Conservation (phyloP, 2,113 vertebrate species). For the Notarius quadriscutis region DNA sequence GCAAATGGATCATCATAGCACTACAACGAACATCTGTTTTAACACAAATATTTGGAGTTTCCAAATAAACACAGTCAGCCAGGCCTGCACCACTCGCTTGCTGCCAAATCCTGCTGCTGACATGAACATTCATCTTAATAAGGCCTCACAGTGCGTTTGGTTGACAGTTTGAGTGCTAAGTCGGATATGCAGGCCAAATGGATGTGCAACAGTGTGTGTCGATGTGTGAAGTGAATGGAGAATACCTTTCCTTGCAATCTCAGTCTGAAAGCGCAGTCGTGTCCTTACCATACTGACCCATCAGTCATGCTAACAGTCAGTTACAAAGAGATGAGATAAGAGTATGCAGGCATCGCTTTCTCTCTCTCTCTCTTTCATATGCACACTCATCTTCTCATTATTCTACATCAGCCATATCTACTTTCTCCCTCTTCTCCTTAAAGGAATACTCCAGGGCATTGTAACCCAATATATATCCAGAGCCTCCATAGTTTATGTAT, state of each 20-base stretch:
- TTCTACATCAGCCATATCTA: neutral
- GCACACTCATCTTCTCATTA: neutral
- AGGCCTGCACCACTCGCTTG: conserved; percentile 15
- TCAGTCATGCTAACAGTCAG: conserved; percentile 5
- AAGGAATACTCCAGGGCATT: neutral
- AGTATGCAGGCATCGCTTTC: neutral
- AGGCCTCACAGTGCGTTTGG: conserved; percentile 10
- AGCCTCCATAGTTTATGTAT: neutral
- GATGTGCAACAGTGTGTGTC: conserved; percentile 29
- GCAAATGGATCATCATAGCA: conserved; percentile 51
- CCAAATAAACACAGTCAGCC: conserved; percentile 57
- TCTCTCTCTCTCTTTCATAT: neutral
- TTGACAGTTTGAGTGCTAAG: conserved; percentile 22
- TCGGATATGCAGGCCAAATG: conserved; percentile 7
- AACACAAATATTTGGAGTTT: conserved; percentile 63
- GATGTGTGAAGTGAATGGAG: conserved; percentile 15
- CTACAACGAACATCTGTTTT: conserved; percentile 52
- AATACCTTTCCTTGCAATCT: neutral
- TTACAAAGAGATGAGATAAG: neutral
- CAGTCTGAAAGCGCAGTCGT: neutral
- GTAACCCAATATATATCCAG: neutral
- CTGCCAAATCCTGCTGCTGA: conserved; percentile 39
- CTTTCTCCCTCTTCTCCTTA: neutral
- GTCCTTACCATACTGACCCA: neutral
- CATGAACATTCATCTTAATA: conserved; percentile 57